phyloP scores from a whole-genome alignment of 1,140 invertebrate genomes.

The Trissolcus basalis region DNA sequence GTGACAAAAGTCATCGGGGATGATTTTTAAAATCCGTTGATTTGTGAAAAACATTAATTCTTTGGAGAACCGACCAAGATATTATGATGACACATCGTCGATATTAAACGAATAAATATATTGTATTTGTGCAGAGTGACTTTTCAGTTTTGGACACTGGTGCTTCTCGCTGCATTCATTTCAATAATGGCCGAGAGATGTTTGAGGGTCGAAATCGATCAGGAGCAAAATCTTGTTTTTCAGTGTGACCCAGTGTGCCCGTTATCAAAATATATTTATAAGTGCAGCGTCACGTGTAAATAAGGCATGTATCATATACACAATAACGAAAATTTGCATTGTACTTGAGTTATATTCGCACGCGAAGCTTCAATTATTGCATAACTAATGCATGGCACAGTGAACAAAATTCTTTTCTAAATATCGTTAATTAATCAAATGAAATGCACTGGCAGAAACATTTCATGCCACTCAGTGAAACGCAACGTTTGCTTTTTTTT shows the following conservation, averaged over 20 bases:
- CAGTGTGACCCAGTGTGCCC: no score
- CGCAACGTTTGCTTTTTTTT: not conserved
- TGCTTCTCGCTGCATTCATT: no score
- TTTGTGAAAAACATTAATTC: no score
- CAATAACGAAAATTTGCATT: conserved; percentile 8
- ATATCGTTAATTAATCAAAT: conserved; percentile 2
- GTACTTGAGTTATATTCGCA: conserved; percentile 9
- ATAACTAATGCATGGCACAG: no score
- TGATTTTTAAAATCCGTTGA: no score
- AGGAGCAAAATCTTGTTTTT: no score
- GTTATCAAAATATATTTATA: not conserved
- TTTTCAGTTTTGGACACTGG: no score
- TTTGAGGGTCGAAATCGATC: not conserved
- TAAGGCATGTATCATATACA: not conserved
- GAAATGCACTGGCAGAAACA: not conserved
- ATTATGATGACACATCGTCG: no score
- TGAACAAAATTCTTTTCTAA: not conserved
- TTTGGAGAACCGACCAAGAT: no score
- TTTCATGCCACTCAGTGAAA: not conserved
- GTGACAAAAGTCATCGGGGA: no score
- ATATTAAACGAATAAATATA: no score
- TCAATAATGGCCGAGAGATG: not conserved
- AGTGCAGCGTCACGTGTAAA: not conserved
- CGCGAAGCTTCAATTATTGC: conserved; percentile 13
- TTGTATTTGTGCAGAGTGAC: no score